Evolutionary conservation across 2,113 vertebrate genomes (phyloP), one percentile per base, ranked within the genome.

Genomic region (Actenoides hombroni): DNA sequence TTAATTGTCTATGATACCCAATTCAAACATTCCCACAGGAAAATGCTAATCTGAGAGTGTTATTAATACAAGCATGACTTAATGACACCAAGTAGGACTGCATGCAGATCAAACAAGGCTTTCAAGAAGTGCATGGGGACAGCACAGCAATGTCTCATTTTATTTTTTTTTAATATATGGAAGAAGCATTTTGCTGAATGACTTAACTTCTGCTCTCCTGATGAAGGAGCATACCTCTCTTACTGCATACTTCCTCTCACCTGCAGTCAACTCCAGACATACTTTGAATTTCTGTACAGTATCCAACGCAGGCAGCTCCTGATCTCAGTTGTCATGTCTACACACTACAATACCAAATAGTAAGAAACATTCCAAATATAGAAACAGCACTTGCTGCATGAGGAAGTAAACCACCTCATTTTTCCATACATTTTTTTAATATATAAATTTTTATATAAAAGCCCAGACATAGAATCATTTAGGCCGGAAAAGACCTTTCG

Each of bases 141-240:
- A 23, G 28, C 64, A 51, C 10, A 86, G 65, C 67, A 92, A 63
- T 4, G 46, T 54, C 6, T n/a, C 13, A 68, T 13, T 56, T n/a
- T 90, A 57, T 15, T 0, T 5, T 16, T 56, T n/a, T 87, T 61
- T 15, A 0, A 28, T 35, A 71, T 23, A 24, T 70, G 16, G 12
- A 88, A 29, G 25, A 24, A 69, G 5, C 24, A 53, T 83, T 79
- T 83, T 73, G 9, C 26, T 79, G 13, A 51, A 51, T 9, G 46
- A 46, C 9, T 20, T 54, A 56, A 56, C 16, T 31, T 56, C 61
- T 79, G 1, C 17, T 68, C 23, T 79, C 29, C 37, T 68, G 46
- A 23, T 1, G 1, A 67, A 37, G 6, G 7, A 5, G 33, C 57
- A 16, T 35, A 19, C 5, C 78, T 51, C 25, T 59, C 19, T 63